Evolutionary conservation across 2,797 vertebrate species (phyloP).

Genomic region (Sphenodon punctatus): DNA sequence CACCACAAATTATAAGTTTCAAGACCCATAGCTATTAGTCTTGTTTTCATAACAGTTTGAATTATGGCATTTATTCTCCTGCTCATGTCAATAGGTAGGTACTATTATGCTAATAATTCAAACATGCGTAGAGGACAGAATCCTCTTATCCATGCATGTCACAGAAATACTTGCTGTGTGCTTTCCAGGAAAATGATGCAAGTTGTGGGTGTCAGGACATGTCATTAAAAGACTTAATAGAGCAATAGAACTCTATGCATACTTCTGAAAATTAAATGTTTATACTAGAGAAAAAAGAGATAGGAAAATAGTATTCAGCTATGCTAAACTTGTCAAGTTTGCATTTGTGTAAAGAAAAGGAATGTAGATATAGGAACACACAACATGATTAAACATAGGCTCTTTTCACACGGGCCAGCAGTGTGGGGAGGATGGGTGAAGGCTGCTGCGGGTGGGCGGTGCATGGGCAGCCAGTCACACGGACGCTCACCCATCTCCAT

Average conservation of each 20-base stretch:
- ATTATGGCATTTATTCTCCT: not conserved
- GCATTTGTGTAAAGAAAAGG: not conserved
- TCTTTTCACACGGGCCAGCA: too few relatives aligned
- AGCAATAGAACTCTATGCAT: not conserved
- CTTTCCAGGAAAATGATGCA: rapidly evolving
- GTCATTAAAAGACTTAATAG: not conserved
- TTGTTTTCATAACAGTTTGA: not conserved
- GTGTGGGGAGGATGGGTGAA: too few relatives aligned
- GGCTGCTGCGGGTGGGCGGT: too few relatives aligned
- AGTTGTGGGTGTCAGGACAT: rapidly evolving
- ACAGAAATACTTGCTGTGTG: not conserved
- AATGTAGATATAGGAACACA: not conserved
- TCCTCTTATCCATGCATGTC: not conserved
- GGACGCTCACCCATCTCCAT: too few relatives aligned
- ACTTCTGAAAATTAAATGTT: not conserved
- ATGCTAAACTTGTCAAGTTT: not conserved
- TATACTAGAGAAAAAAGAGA: not conserved
- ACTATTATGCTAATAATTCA: not conserved
- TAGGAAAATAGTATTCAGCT: not conserved
- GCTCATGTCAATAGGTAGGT: rapidly evolving
- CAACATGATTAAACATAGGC: not conserved
- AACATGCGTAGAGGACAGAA: rapidly evolving
- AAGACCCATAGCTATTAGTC: not conserved
- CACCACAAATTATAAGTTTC: not conserved
- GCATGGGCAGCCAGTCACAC: too few relatives aligned